These are phyloP conservation scores for Thalassarche chlororhynchos DNA, from an alignment of 2,113 vertebrate species.

Conservation along the genomic window DNA sequence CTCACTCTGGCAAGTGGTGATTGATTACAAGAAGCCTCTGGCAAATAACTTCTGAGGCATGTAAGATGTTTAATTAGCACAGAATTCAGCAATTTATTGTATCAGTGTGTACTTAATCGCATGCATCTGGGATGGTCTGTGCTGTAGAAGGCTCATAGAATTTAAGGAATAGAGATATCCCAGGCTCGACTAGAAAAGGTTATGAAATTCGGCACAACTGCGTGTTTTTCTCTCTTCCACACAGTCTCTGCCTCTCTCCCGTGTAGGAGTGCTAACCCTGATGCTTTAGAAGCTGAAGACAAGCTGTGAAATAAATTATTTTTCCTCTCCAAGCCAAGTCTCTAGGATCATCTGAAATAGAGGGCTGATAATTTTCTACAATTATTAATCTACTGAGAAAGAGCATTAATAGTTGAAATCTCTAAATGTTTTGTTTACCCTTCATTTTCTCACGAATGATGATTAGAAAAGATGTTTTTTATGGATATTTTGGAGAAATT, in stretches of 20 bases:
- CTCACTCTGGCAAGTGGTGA: not conserved
- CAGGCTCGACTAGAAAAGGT: not conserved
- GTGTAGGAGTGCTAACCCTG: not conserved
- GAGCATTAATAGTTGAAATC: not conserved
- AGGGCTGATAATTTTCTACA: not conserved
- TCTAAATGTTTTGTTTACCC: not conserved
- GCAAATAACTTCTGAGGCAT: not conserved
- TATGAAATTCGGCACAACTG: not conserved
- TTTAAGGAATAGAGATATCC: not conserved
- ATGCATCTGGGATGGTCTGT: not conserved
- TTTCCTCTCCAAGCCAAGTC: not conserved
- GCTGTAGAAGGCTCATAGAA: rapidly evolving
- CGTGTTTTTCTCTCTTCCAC: not conserved
- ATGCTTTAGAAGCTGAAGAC: not conserved
- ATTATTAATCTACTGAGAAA: not conserved
- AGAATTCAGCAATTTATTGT: not conserved
- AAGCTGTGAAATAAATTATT: not conserved
- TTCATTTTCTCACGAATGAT: not conserved
- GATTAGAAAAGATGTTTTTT: not conserved
- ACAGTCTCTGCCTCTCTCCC: not conserved
- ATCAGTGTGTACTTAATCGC: rapidly evolving
- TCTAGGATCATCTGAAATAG: not conserved
- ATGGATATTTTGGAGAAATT: not conserved
- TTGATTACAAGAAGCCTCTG: not conserved
- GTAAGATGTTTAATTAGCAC: not conserved